A percentile compares a stretch with the other conserved stretches of the same genome.
phyloP scores from a whole-genome alignment of 2,113 vertebrate genomes.

The Apaloderma vittatum region DNA sequence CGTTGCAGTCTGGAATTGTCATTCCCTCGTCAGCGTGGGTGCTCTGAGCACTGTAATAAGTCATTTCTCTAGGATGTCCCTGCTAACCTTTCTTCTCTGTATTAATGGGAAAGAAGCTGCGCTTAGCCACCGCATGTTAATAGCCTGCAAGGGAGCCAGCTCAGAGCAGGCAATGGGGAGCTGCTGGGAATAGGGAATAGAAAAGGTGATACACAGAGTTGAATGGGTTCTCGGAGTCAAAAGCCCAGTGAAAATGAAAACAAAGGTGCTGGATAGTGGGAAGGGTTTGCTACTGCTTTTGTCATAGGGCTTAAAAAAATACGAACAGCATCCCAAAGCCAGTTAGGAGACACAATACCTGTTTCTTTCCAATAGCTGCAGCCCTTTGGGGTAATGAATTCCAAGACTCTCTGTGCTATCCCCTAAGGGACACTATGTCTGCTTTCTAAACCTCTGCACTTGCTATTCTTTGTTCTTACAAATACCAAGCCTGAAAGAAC shows the following conservation, averaged over 20 bases:
- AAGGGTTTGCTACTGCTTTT: neutral
- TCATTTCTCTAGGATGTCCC: slow-evolving; percentile 38
- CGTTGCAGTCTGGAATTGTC: neutral
- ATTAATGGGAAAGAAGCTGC: slow-evolving; percentile 13
- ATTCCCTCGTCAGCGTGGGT: neutral
- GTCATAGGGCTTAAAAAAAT: neutral
- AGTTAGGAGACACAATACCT: neutral
- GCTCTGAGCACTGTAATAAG: slow-evolving; percentile 30
- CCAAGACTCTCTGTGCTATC: neutral
- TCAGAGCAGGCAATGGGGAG: neutral
- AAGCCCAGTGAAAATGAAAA: neutral
- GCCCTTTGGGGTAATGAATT: slow-evolving; percentile 49
- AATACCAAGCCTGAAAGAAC: slow-evolving; percentile 27
- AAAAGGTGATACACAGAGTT: neutral
- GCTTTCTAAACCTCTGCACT: neutral
- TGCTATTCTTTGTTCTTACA: slow-evolving; percentile 49
- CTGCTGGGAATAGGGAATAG: neutral
- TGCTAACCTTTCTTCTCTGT: slow-evolving; percentile 35
- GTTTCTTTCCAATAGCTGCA: slow-evolving; percentile 14
- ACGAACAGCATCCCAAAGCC: neutral
- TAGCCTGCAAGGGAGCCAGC: neutral
- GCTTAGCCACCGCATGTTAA: neutral
- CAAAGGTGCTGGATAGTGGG: neutral
- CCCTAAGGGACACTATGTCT: slow-evolving; percentile 9
- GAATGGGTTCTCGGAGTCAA: neutral